phyloP scores from a whole-genome alignment of 1,140 invertebrate species.

The Goniozus legneri region DNA sequence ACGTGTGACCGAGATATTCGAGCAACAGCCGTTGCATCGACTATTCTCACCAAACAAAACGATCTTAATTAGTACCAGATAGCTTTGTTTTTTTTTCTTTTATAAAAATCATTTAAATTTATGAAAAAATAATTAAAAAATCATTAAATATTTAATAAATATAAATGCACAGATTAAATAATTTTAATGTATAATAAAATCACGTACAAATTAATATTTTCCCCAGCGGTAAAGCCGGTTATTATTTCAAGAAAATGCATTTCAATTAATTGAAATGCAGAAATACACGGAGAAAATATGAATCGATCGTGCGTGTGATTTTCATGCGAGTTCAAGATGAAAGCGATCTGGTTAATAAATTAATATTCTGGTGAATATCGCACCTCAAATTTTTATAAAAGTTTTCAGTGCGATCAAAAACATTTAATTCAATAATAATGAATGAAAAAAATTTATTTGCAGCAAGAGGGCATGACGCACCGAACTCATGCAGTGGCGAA shows the following conservation, averaged over 20 bases:
- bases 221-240: no score
- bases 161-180: not conserved
- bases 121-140: no score
- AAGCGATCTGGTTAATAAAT: conserved; percentile 10
- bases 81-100: no score
- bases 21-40: conserved; percentile 1
- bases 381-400: not conserved
- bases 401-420: not conserved
- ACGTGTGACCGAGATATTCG: conserved; percentile 16
- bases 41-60: not conserved
- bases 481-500: conserved; percentile 57
- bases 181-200: conserved; percentile 4
- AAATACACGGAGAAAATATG: conserved; percentile 5
- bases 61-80: not conserved
- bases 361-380: conserved; percentile 8
- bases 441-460: conserved; percentile 19
- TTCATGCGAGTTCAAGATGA: conserved; percentile 1
- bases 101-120: no score
- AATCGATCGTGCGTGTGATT: conserved; percentile 12
- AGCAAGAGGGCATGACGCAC: conserved; percentile 54
- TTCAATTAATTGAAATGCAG: not conserved
- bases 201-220: no score
- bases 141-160: not conserved
- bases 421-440: not conserved
- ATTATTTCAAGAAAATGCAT: no score